Percentiles rank a stretch among this genome's conserved stretches.
phyloP scores from a whole-genome alignment of 2,797 vertebrate species.

The Alectoris magna region DNA sequence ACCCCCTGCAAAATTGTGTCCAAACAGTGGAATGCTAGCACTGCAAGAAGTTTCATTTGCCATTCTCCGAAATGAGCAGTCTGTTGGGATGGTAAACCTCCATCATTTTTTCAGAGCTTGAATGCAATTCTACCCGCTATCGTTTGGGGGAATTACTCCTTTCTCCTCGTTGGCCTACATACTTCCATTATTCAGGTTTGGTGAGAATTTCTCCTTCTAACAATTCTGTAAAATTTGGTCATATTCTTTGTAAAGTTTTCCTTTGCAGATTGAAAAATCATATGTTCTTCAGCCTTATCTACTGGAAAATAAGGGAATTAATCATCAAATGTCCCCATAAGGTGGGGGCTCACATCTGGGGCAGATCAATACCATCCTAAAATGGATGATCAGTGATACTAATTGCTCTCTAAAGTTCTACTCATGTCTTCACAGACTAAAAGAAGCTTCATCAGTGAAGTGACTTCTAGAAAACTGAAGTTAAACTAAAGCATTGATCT shows the following conservation, averaged over 20 bases:
- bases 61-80: not conserved
- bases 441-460: not conserved
- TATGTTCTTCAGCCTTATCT: not conserved
- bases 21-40: not conserved
- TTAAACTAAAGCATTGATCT: not conserved
- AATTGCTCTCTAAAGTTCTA: not conserved
- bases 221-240: not conserved
- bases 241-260: not conserved
- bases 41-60: not conserved
- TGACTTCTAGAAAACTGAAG: not conserved
- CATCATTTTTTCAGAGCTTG: not conserved
- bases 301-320: not conserved
- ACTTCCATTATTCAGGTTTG: not conserved
- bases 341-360: not conserved
- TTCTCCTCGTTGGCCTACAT: not conserved
- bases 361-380: not conserved
- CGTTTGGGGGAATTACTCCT: not conserved
- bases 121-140: not conserved
- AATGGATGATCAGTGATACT: not conserved
- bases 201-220: not conserved
- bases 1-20: not conserved
- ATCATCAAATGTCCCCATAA: fast-evolving
- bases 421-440: not conserved
- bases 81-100: not conserved
- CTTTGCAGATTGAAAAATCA: not conserved